Percentiles rank a stretch among this genome's conserved stretches.
Conservation (phyloP, 92 coral and sea anemone species). For the Palythoa heliodiscus region DNA sequence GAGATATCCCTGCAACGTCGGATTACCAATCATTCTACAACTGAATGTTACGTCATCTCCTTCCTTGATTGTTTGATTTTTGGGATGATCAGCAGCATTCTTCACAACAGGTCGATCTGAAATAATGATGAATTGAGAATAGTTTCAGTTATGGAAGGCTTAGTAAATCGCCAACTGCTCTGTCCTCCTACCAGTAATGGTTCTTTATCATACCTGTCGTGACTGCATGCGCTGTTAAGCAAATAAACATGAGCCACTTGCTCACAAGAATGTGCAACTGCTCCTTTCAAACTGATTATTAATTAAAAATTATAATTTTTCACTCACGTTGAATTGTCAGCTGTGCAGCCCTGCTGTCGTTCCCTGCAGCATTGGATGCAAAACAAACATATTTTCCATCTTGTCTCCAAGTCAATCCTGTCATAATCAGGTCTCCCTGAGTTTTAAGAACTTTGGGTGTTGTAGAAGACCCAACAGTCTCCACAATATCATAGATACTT, state of each 20-base stretch:
- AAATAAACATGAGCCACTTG: no score
- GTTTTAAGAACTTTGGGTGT: neutral
- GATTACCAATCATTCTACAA: conserved; percentile 76
- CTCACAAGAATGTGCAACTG: no score
- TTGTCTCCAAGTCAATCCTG: conserved; percentile 21
- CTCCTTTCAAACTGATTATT: no score
- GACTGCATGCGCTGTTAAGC: neutral
- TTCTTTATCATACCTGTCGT: neutral
- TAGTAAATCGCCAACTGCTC: neutral
- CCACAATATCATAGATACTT: conserved; percentile 44
- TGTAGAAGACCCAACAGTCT: neutral
- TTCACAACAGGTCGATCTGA: conserved; percentile 87
- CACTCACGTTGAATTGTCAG: conserved; percentile 69
- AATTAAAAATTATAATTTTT: no score
- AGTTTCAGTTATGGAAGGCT: neutral
- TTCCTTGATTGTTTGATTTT: conserved; percentile 58
- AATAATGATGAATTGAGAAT: neutral
- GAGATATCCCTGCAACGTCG: conserved; percentile 39
- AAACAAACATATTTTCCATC: conserved; percentile 9
- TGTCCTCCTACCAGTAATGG: neutral
- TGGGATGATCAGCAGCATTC: conserved; percentile 58
- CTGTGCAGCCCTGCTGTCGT: conserved; percentile 32
- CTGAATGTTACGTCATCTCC: conserved; percentile 55
- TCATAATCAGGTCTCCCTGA: conserved; percentile 4
- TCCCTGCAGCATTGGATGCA: conserved; percentile 65